Percentiles rank a stretch among this genome's conserved stretches.
Conservation (phyloP, 1,140 invertebrate genomes). For the Aphelenchoides avenae region DNA sequence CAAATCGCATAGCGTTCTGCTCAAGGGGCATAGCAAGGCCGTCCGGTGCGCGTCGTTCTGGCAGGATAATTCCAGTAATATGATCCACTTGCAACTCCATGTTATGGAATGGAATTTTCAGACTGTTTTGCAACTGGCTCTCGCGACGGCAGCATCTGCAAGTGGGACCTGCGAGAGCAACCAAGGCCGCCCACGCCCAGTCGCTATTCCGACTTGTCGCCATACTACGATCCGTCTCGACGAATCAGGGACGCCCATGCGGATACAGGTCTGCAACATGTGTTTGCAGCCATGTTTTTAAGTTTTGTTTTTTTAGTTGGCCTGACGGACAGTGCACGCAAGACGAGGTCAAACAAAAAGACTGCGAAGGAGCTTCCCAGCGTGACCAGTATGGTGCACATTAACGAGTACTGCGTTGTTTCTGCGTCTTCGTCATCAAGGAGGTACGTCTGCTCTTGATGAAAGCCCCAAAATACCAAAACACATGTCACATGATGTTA, state of each 20-base stretch:
- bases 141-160: slow-evolving; percentile 22
- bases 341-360: not conserved
- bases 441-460: no score
- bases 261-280: slow-evolving; percentile 2
- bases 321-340: not conserved
- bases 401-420: slow-evolving; percentile 24
- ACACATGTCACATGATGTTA: no score
- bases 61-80: no score
- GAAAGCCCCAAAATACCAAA: no score
- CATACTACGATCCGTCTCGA: slow-evolving; percentile 11
- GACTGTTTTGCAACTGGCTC: slow-evolving; percentile 32
- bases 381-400: slow-evolving; percentile 7
- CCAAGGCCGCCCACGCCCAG: no score
- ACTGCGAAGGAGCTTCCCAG: slow-evolving; percentile 11
- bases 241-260: slow-evolving; percentile 1
- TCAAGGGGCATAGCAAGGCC: no score
- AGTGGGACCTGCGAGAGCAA: slow-evolving; percentile 20
- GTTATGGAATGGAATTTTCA: not conserved
- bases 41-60: no score
- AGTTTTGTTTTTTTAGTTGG: not conserved
- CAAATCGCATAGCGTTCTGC: no score
- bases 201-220: no score
- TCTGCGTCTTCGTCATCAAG: slow-evolving; percentile 23
- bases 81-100: not conserved
- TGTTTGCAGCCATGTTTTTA: no score